Conservation (phyloP, 1,140 invertebrate genomes). For the Eubasilissa regina region DNA sequence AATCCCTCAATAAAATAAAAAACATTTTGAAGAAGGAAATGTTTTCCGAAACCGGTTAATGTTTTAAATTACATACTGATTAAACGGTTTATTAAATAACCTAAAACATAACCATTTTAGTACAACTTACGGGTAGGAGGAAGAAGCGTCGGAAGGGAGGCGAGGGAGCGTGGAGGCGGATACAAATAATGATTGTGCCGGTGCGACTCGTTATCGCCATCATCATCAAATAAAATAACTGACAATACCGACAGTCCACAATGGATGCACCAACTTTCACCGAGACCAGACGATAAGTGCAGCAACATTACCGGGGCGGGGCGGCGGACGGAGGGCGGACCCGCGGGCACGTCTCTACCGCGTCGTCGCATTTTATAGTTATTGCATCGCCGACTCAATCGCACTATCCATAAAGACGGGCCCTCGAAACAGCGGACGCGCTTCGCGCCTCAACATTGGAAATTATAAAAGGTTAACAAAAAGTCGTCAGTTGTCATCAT, state of each 20-base stretch:
- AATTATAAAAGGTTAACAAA: background rate
- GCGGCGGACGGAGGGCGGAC: too few species aligned
- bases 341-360: too few species aligned
- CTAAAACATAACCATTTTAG: too few species aligned
- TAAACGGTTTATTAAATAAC: background rate
- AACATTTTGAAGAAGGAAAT: too few species aligned
- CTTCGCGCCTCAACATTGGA: background rate
- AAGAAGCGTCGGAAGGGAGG: too few species aligned
- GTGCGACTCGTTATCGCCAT: background rate
- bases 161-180: too few species aligned
- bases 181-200: background rate
- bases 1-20: too few species aligned
- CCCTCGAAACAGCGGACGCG: background rate
- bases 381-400: background rate
- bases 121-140: background rate
- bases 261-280: conserved; percentile 2
- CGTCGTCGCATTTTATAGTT: background rate
- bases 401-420: background rate
- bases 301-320: too few species aligned
- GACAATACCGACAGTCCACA: background rate
- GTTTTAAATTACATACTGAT: too few species aligned
- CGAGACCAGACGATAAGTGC: background rate
- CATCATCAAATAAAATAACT: background rate
- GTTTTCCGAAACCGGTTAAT: too few species aligned
- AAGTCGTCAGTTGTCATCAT: too few species aligned